Percentiles rank a stretch among this genome's conserved stretches.
These are phyloP conservation scores for Xestoiulus laeticollis DNA, from an alignment of 2,888 invertebrate species.

Conservation along the genomic window DNA sequence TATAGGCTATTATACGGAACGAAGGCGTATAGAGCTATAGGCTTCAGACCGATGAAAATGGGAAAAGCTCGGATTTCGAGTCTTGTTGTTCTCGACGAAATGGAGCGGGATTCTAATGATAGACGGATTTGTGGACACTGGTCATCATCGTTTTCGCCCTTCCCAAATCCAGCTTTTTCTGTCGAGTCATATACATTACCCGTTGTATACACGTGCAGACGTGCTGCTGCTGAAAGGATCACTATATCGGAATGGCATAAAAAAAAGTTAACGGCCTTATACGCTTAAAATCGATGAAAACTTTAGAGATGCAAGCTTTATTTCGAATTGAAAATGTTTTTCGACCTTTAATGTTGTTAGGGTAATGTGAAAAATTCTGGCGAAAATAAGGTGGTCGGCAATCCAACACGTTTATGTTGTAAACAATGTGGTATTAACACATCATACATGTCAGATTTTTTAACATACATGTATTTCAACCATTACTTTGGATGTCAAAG, in stretches of 20 bases:
- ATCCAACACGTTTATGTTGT: not conserved
- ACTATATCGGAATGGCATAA: not conserved
- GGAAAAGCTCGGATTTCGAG: constrained; percentile 43
- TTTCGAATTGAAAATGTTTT: not conserved
- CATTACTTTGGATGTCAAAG: too few relatives aligned
- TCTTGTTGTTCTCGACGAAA: constrained; percentile 33
- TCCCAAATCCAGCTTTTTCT: constrained; percentile 39
- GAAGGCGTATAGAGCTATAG: not conserved
- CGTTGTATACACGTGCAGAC: not conserved
- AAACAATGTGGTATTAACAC: too few relatives aligned
- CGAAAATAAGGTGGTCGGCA: not conserved
- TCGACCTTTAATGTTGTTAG: not conserved
- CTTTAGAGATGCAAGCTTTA: not conserved
- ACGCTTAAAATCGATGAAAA: constrained; percentile 1
- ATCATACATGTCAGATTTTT: too few relatives aligned
- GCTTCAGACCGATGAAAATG: not conserved
- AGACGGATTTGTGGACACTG: constrained; percentile 25
- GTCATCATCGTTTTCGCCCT: constrained; percentile 41
- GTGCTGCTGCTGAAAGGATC: not conserved
- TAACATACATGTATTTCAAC: too few relatives aligned
- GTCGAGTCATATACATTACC: not conserved
- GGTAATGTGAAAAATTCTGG: not conserved
- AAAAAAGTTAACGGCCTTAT: not conserved
- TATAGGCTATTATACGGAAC: not conserved
- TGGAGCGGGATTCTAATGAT: constrained; percentile 18